These are phyloP conservation scores for Peucedramus taeniatus DNA, from an alignment of 2,113 vertebrate genomes.

Conservation along the genomic window DNA sequence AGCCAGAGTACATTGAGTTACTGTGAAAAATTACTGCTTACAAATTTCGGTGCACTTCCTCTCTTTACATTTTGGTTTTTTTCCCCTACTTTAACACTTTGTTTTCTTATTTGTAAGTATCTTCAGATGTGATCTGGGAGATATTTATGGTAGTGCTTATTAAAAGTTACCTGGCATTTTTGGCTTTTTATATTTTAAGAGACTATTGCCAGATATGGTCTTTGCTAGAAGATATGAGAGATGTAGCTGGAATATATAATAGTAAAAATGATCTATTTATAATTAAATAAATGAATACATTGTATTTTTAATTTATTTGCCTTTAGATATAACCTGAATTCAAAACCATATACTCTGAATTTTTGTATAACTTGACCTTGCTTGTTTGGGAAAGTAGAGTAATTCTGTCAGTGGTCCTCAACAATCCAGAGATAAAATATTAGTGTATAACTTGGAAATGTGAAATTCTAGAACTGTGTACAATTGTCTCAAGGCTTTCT, in stretches of 20 bases:
- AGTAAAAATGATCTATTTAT: slow-evolving; percentile 69
- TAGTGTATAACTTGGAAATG: neutral
- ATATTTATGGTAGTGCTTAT: neutral
- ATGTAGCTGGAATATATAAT: slow-evolving; percentile 35
- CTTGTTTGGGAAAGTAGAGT: neutral
- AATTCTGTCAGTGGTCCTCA: neutral
- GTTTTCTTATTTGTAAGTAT: slow-evolving; percentile 33
- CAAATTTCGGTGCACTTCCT: neutral
- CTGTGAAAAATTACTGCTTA: neutral
- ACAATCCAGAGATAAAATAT: neutral
- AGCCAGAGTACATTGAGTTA: slow-evolving; percentile 33
- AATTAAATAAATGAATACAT: slow-evolving; percentile 57
- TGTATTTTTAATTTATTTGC: slow-evolving; percentile 77
- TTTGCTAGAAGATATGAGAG: slow-evolving; percentile 21
- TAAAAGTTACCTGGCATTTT: slow-evolving; percentile 22
- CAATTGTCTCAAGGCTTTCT: neutral
- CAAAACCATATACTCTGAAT: neutral
- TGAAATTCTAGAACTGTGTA: neutral
- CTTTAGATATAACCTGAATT: slow-evolving; percentile 27
- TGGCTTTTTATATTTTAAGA: slow-evolving; percentile 26
- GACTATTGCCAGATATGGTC: neutral
- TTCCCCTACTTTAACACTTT: neutral
- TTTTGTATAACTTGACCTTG: neutral
- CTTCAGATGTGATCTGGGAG: slow-evolving; percentile 32
- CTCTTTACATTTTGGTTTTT: neutral